A percentile compares a stretch with the other conserved stretches of the same genome.
phyloP scores from a whole-genome alignment of 2,113 vertebrate genomes.

The Australoheros scitulus region DNA sequence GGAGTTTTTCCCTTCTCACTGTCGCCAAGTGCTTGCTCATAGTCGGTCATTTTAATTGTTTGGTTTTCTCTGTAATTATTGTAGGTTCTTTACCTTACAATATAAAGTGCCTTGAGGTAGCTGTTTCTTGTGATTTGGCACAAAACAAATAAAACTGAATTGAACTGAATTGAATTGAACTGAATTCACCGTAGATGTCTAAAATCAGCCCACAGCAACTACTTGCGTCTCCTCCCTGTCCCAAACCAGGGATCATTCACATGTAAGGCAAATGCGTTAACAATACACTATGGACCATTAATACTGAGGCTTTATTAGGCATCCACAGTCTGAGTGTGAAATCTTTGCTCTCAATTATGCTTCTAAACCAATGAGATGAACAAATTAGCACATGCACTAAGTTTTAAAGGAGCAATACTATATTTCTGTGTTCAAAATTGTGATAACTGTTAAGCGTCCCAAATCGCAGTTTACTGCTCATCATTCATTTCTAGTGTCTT shows the following conservation, averaged over 20 bases:
- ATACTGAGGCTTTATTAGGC: too few relatives aligned
- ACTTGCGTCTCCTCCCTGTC: neutral
- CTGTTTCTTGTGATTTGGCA: too few relatives aligned
- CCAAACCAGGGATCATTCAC: neutral
- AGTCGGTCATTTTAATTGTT: too few relatives aligned
- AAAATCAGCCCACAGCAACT: neutral
- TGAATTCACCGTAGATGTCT: neutral
- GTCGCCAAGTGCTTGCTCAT: too few relatives aligned
- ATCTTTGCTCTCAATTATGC: neutral
- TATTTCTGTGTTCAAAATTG: neutral
- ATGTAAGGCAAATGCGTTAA: neutral
- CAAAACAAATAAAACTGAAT: too few relatives aligned
- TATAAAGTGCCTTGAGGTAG: too few relatives aligned
- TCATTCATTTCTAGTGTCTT: neutral
- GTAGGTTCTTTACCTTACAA: too few relatives aligned
- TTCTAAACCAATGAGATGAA: neutral
- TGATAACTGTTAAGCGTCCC: neutral
- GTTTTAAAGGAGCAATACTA: neutral
- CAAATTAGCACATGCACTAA: neutral
- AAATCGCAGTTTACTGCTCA: neutral
- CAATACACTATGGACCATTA: neutral
- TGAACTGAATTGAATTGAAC: too few relatives aligned
- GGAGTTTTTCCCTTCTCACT: too few relatives aligned
- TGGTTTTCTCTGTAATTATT: too few relatives aligned
- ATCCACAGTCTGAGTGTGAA: too few relatives aligned